Conservation (phyloP, 2,888 invertebrate genomes). For the Agrotis clavis region DNA sequence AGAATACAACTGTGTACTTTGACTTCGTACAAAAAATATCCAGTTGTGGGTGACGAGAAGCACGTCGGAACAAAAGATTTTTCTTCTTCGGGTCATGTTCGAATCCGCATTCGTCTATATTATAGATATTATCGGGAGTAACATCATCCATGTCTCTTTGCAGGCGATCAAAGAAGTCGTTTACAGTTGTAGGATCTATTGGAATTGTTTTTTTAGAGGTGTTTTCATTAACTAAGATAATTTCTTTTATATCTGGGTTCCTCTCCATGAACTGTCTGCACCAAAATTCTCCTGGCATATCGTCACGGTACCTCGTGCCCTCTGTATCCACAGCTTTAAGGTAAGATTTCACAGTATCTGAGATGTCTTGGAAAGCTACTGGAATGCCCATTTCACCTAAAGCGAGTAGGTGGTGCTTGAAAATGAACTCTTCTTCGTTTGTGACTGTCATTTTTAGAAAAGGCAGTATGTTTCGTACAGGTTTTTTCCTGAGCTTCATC, state of each 20-base stretch:
- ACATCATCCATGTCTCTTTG: conserved; percentile 13
- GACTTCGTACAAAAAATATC: conserved; percentile 3
- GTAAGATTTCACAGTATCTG: conserved; percentile 15
- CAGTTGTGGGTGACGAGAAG: conserved; percentile 14
- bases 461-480: neutral
- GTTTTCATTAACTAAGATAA: conserved; percentile 1
- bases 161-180: conserved; percentile 30
- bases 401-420: conserved; percentile 12
- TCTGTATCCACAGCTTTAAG: neutral
- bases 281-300: conserved; percentile 8
- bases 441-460: neutral
- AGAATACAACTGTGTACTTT: conserved; percentile 27
- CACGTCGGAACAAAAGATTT: conserved; percentile 24
- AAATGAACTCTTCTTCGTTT: conserved; percentile 12
- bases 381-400: conserved; percentile 16
- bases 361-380: conserved; percentile 12
- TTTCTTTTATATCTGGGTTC: neutral
- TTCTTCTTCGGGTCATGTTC: conserved; percentile 1
- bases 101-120: conserved; percentile 26
- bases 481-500: neutral
- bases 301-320: neutral
- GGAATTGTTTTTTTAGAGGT: neutral
- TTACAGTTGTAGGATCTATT: conserved; percentile 17
- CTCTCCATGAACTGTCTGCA: conserved; percentile 20
- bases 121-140: conserved; percentile 27